Evolutionary conservation across 2,113 vertebrate species (phyloP).

Genomic region (Fulmarus glacialis): DNA sequence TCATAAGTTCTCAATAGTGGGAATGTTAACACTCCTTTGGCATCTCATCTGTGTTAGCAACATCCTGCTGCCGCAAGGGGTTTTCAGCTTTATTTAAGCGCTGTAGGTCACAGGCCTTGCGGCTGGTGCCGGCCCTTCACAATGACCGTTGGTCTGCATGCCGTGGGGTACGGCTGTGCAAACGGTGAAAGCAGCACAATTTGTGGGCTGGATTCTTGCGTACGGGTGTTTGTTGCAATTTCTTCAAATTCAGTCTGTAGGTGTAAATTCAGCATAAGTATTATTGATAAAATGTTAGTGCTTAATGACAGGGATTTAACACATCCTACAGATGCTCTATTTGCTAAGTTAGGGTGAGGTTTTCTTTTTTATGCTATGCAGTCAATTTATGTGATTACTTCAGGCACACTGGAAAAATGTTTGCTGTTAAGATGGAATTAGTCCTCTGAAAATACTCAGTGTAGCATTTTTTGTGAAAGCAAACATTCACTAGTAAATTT

Average conservation of each 20-base stretch:
- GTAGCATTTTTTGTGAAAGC: background rate
- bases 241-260: background rate
- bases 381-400: background rate
- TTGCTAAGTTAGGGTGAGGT: background rate
- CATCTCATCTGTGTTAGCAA: background rate
- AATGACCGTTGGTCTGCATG: accelerated
- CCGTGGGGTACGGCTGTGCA: background rate
- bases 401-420: background rate
- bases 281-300: background rate
- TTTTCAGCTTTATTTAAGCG: background rate
- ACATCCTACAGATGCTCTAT: background rate
- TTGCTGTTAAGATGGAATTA: background rate
- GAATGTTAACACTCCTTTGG: background rate
- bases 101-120: background rate
- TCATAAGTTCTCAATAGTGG: accelerated
- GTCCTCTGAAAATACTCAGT: background rate
- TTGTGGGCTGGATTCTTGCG: background rate
- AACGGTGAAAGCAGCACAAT: accelerated
- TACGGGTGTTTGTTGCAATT: too few species aligned
- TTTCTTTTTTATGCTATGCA: too few species aligned
- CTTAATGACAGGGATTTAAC: background rate
- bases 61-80: accelerated
- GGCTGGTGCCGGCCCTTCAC: too few species aligned
- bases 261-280: background rate
- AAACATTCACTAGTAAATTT: background rate